Conservation (phyloP, 2,888 invertebrate genomes). For the Hypolimnas misippus region DNA sequence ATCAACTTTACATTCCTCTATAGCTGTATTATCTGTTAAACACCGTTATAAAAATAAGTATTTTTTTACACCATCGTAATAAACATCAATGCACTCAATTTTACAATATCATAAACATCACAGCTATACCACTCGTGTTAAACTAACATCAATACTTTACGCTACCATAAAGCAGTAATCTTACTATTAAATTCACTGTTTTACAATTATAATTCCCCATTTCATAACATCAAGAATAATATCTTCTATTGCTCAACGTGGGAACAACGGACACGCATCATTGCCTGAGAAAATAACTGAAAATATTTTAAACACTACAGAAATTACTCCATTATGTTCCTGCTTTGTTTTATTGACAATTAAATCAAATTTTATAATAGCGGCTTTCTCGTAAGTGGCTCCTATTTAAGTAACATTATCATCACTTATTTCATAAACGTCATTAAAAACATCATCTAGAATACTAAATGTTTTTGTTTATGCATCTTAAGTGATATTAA, state of each 20-base stretch:
- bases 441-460: conserved; percentile 30
- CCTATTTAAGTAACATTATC: conserved; percentile 22
- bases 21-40: background rate
- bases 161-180: conserved; percentile 16
- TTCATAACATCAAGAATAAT: conserved; percentile 32
- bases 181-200: conserved; percentile 21
- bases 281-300: conserved; percentile 53
- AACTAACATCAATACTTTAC: conserved; percentile 5
- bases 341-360: conserved; percentile 48
- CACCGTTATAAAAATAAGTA: conserved; percentile 2
- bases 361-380: conserved; percentile 36
- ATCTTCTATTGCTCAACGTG: conserved; percentile 44
- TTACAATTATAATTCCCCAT: conserved; percentile 36
- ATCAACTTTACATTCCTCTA: background rate
- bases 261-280: conserved; percentile 54
- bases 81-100: background rate
- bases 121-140: conserved; percentile 10
- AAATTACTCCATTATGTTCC: conserved; percentile 38
- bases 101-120: conserved; percentile 6
- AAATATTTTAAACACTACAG: conserved; percentile 27
- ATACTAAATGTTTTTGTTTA: conserved; percentile 31
- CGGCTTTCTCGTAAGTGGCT: conserved; percentile 20
- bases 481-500: conserved; percentile 27
- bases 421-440: conserved; percentile 23
- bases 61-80: background rate